Evolutionary conservation across 2,888 invertebrate genomes (phyloP).

Genomic region (Caenorhabditis zanzibari): DNA sequence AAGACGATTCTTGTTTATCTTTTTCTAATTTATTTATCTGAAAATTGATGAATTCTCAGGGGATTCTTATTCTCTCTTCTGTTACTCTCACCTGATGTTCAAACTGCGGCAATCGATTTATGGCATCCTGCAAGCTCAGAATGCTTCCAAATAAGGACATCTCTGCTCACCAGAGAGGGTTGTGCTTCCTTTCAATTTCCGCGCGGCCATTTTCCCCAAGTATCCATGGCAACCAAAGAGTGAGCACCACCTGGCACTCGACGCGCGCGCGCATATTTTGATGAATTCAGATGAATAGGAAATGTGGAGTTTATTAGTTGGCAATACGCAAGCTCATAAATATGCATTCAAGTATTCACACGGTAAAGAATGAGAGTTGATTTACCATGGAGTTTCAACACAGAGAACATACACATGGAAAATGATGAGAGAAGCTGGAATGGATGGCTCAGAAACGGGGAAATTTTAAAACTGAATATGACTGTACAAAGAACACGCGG

Average conservation of each 20-base stretch:
- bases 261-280: background rate
- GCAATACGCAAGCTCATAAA: conserved; percentile 55
- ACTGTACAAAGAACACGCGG: conserved; percentile 48
- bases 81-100: conserved; percentile 63
- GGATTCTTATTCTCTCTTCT: conserved; percentile 2
- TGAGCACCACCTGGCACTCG: conserved; percentile 34
- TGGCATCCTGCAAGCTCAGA: conserved; percentile 66
- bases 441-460: conserved; percentile 10
- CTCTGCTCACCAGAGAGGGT: conserved; percentile 10
- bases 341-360: conserved; percentile 58
- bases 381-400: conserved; percentile 32
- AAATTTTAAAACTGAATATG: background rate
- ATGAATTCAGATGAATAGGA: background rate
- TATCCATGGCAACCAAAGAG: conserved; percentile 52
- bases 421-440: background rate
- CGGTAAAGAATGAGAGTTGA: conserved; percentile 7
- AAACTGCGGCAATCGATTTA: conserved; percentile 69
- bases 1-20: conserved; percentile 45
- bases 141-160: conserved; percentile 71
- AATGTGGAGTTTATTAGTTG: conserved; percentile 42
- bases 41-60: conserved; percentile 6
- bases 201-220: conserved; percentile 8
- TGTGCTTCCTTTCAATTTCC: conserved; percentile 3
- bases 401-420: conserved; percentile 21
- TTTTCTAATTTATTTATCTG: conserved; percentile 65